These are phyloP conservation scores for Camelus bactrianus DNA, from an alignment of 2,113 vertebrate species.

Conservation along the genomic window DNA sequence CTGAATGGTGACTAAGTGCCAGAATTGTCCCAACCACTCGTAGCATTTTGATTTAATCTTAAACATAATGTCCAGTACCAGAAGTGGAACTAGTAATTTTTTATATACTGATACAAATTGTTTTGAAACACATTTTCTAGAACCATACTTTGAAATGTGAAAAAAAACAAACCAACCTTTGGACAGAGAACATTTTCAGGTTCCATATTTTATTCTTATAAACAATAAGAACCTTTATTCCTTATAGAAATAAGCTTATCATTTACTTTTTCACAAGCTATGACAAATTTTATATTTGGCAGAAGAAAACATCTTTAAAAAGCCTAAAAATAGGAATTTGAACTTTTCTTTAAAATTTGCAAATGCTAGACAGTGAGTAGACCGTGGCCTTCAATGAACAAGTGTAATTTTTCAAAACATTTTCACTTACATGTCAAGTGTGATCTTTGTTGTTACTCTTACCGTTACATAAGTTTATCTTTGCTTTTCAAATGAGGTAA, in stretches of 20 bases:
- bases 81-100: background rate
- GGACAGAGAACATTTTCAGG: background rate
- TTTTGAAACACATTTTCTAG: slow-evolving; percentile 20
- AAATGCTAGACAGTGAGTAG: background rate
- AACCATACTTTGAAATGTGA: slow-evolving; percentile 18
- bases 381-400: background rate
- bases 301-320: background rate
- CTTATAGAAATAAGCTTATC: background rate
- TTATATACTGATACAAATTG: slow-evolving; percentile 19
- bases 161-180: background rate
- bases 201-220: background rate
- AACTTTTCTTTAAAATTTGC: background rate
- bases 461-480: background rate
- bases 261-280: background rate
- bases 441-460: background rate
- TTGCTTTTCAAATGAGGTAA: background rate
- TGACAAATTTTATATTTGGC: background rate
- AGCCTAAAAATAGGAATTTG: background rate
- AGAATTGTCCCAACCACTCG: background rate
- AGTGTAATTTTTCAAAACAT: background rate
- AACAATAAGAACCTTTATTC: background rate
- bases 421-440: background rate
- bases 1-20: background rate
- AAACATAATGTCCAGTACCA: background rate
- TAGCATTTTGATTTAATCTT: slow-evolving; percentile 3